Evolutionary conservation across 2,797 vertebrate genomes (phyloP).

Genomic region (Miichthys miiuy): DNA sequence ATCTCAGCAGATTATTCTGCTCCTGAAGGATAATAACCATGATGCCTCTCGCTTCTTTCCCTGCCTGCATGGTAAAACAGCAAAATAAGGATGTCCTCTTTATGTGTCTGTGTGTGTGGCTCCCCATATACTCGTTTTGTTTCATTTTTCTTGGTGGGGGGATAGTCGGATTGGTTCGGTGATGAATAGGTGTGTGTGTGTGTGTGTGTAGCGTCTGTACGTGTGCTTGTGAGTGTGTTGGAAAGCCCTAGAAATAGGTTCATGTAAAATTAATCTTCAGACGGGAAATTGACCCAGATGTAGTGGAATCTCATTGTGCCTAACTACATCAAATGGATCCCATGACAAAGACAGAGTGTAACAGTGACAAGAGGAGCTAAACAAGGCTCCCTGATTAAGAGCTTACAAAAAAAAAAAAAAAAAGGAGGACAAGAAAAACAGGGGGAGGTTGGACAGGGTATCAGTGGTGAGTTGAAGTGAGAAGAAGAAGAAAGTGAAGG

Average conservation of each 20-base stretch:
- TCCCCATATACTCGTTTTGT: not conserved
- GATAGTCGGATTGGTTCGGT: slow-evolving; percentile 28
- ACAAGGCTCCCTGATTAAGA: slow-evolving; percentile 58
- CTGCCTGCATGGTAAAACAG: slow-evolving; percentile 58
- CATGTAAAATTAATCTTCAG: slow-evolving; percentile 77
- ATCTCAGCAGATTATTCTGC: slow-evolving; percentile 78
- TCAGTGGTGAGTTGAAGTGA: slow-evolving; percentile 23
- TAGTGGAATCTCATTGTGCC: slow-evolving; percentile 66
- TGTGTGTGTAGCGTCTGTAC: slow-evolving; percentile 5
- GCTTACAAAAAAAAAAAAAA: not conserved
- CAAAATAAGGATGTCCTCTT: slow-evolving; percentile 52
- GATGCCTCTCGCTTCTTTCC: slow-evolving; percentile 60
- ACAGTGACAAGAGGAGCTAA: slow-evolving; percentile 61
- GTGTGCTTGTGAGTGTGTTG: slow-evolving; percentile 20
- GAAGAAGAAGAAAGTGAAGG: slow-evolving; percentile 41
- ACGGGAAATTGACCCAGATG: slow-evolving; percentile 80
- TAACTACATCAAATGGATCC: slow-evolving; percentile 68
- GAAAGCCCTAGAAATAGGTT: slow-evolving; percentile 66
- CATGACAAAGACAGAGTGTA: slow-evolving; percentile 55
- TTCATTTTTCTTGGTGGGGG: slow-evolving; percentile 45
- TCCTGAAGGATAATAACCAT: slow-evolving; percentile 76
- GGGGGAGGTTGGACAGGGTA: not conserved
- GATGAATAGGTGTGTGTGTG: slow-evolving; percentile 45
- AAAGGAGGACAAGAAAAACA: slow-evolving; percentile 42
- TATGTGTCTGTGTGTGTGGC: not conserved